Evolutionary conservation across 2,797 vertebrate species (phyloP).

Genomic region (Tapirus indicus): DNA sequence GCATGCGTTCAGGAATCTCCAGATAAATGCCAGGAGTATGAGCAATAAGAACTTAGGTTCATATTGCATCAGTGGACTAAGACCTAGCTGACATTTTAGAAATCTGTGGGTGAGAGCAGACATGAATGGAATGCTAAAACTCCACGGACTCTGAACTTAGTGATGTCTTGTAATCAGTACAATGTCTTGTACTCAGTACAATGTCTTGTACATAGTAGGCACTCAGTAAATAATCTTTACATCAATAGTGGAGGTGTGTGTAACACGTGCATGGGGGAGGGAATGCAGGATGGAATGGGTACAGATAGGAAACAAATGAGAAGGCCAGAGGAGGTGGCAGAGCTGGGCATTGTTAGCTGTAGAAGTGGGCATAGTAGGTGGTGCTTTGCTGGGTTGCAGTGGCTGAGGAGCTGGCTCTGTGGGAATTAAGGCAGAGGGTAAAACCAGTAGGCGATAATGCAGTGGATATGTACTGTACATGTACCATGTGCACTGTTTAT

Average conservation of each 20-base stretch:
- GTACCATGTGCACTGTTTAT: background rate
- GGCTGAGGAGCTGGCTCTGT: background rate
- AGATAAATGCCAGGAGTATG: conserved; percentile 54
- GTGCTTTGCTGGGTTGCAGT: background rate
- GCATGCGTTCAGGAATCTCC: conserved; percentile 51
- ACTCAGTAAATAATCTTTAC: background rate
- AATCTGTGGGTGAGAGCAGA: conserved; percentile 52
- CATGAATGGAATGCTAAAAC: conserved; percentile 62
- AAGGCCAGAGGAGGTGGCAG: background rate
- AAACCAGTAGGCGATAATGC: background rate
- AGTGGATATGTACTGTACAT: background rate
- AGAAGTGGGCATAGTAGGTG: background rate
- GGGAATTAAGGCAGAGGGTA: background rate
- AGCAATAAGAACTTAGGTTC: conserved; percentile 58
- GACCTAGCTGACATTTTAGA: conserved; percentile 74
- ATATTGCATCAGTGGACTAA: conserved; percentile 42
- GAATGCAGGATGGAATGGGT: background rate
- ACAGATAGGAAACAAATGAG: conserved; percentile 25
- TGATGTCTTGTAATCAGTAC: background rate
- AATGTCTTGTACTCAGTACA: background rate
- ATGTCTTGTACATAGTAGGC: background rate
- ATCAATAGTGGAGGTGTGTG: background rate
- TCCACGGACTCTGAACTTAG: background rate
- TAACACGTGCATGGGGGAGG: background rate
- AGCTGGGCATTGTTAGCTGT: background rate